A percentile compares a stretch with the other conserved stretches of the same genome.
Evolutionary conservation across 2,888 invertebrate genomes (phyloP).

Genomic region (Chydorus sphaericus): DNA sequence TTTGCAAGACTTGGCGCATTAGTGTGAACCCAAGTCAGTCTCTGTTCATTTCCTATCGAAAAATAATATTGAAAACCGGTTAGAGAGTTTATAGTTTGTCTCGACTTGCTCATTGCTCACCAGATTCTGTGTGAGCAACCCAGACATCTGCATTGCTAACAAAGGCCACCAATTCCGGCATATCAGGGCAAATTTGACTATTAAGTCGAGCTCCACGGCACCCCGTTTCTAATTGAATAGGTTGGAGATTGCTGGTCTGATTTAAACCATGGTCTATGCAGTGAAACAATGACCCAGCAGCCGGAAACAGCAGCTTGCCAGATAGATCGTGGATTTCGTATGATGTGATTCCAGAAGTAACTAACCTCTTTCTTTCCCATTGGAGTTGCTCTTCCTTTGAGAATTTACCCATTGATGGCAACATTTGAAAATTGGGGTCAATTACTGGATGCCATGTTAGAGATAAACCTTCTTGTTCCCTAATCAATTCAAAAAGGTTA

Average conservation of each 20-base stretch:
- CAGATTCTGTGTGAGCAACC: constrained; percentile 50
- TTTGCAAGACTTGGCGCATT: constrained; percentile 48
- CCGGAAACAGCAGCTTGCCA: constrained; percentile 80
- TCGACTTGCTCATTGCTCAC: too few species aligned
- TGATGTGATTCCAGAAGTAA: constrained; percentile 85
- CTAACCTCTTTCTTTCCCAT: constrained; percentile 78
- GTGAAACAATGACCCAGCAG: constrained; percentile 72
- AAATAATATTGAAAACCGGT: too few species aligned
- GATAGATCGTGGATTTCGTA: constrained; percentile 71
- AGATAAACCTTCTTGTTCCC: constrained; percentile 10
- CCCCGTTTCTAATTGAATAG: constrained; percentile 4
- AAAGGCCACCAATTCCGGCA: constrained; percentile 71
- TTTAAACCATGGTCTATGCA: constrained; percentile 61
- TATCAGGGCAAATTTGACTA: constrained; percentile 67
- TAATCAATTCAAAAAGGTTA: constrained; percentile 15
- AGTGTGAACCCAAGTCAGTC: constrained; percentile 53
- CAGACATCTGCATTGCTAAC: constrained; percentile 82
- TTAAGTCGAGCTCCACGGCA: constrained; percentile 36
- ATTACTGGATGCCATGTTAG: constrained; percentile 60
- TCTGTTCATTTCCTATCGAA: constrained; percentile 46
- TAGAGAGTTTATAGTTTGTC: too few species aligned
- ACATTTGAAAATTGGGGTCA: constrained; percentile 55
- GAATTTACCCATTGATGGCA: constrained; percentile 42
- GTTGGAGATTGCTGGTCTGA: constrained; percentile 35
- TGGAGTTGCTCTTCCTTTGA: constrained; percentile 80